Evolutionary conservation across 2,113 vertebrate species (phyloP).

Genomic region (Ceratotherium simum): DNA sequence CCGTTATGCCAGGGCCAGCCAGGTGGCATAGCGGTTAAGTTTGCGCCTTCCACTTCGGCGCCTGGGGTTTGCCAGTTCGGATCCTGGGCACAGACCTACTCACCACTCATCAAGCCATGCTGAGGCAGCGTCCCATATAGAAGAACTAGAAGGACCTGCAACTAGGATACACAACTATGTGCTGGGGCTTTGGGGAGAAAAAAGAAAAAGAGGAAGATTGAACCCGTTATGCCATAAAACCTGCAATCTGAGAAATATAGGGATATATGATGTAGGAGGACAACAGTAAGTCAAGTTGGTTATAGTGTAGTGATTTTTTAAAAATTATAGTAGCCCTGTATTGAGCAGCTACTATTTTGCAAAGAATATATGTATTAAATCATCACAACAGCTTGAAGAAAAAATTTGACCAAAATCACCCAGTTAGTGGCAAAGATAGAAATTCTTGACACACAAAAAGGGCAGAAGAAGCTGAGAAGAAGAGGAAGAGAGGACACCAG

Average conservation of each 20-base stretch:
- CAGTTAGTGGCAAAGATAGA: neutral
- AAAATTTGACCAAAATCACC: neutral
- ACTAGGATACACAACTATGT: too few relatives aligned
- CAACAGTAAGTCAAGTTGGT: neutral
- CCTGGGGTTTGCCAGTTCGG: too few relatives aligned
- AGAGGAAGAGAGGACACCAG: neutral
- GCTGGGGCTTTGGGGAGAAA: too few relatives aligned
- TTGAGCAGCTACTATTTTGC: neutral
- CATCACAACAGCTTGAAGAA: conserved; percentile 2
- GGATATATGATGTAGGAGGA: neutral
- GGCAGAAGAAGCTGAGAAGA: neutral
- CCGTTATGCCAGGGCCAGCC: too few relatives aligned
- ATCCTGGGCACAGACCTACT: too few relatives aligned
- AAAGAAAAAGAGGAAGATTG: neutral
- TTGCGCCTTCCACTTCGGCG: too few relatives aligned
- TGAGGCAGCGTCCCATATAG: too few relatives aligned
- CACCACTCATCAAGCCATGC: too few relatives aligned
- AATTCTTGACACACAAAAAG: neutral
- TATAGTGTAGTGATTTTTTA: neutral
- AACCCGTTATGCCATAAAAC: neutral
- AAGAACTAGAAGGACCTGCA: too few relatives aligned
- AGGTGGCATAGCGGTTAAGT: too few relatives aligned
- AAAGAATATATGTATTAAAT: neutral
- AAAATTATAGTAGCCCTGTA: neutral
- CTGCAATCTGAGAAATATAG: neutral